These are phyloP conservation scores for Caloenas nicobarica DNA, from an alignment of 2,113 vertebrate genomes.

Conservation along the genomic window DNA sequence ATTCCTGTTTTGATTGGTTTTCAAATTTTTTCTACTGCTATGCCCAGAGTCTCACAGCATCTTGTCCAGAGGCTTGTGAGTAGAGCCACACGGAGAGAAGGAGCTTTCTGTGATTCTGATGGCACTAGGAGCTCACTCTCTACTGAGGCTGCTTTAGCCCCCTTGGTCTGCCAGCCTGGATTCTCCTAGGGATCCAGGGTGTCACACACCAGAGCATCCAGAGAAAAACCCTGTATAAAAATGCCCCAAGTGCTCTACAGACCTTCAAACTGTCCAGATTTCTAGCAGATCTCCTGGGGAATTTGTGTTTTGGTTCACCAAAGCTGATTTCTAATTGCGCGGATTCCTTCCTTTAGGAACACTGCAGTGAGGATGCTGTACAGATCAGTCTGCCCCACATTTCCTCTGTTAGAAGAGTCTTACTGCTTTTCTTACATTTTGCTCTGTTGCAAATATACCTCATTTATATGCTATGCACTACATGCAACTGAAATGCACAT, in stretches of 20 bases:
- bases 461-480: neutral
- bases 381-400: neutral
- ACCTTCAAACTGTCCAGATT: neutral
- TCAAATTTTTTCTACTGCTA: neutral
- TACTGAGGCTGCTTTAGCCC: neutral
- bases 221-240: neutral
- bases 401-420: neutral
- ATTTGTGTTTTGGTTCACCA: neutral
- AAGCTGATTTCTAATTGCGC: neutral
- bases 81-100: rapidly evolving
- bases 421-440: neutral
- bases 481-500: neutral
- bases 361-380: neutral
- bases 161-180: neutral
- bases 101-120: neutral
- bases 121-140: neutral
- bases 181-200: neutral
- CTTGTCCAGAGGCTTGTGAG: neutral
- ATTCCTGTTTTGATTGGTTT: neutral
- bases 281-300: neutral
- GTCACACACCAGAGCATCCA: neutral
- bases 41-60: neutral
- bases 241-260: neutral
- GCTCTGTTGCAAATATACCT: neutral
- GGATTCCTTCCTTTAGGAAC: neutral